phyloP scores from a whole-genome alignment of 2,888 invertebrate genomes.

The Rhagium mordax region DNA sequence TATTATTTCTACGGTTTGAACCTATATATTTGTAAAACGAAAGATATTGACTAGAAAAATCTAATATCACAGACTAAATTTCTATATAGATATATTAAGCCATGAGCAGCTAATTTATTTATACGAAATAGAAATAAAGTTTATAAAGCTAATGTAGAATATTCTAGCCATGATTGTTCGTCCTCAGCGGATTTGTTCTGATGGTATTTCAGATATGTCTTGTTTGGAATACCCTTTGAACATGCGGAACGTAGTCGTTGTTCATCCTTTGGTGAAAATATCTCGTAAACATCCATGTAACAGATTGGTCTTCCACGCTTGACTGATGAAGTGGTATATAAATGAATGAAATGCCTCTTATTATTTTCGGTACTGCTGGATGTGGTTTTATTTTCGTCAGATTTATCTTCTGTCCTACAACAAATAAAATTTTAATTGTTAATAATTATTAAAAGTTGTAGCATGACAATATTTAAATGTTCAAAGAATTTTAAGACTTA shows the following conservation, averaged over 20 bases:
- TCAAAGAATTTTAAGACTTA: too few species aligned
- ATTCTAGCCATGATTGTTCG: conserved; percentile 35
- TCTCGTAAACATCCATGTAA: conserved; percentile 57
- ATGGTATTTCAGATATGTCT: conserved; percentile 43
- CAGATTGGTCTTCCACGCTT: conserved; percentile 52
- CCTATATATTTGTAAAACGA: background rate
- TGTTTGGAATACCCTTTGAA: conserved; percentile 48
- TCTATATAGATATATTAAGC: background rate
- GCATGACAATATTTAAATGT: too few species aligned
- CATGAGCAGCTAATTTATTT: too few species aligned
- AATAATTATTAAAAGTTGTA: too few species aligned
- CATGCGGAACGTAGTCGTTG: conserved; percentile 48
- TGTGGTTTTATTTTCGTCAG: background rate
- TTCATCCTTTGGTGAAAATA: conserved; percentile 51
- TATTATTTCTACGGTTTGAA: too few species aligned
- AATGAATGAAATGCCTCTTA: conserved; percentile 54
- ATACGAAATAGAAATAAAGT: background rate
- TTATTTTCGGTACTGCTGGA: conserved; percentile 17
- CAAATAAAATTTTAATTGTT: background rate
- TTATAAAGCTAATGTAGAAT: conserved; percentile 33
- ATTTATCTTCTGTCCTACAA: conserved; percentile 20
- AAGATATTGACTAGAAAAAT: conserved; percentile 13
- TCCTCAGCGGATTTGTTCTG: background rate
- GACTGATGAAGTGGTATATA: conserved; percentile 51
- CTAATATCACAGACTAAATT: conserved; percentile 26